A percentile compares a stretch with the other conserved stretches of the same genome.
phyloP scores from a whole-genome alignment of 2,113 vertebrate species.

The Amblyopsis rosae region DNA sequence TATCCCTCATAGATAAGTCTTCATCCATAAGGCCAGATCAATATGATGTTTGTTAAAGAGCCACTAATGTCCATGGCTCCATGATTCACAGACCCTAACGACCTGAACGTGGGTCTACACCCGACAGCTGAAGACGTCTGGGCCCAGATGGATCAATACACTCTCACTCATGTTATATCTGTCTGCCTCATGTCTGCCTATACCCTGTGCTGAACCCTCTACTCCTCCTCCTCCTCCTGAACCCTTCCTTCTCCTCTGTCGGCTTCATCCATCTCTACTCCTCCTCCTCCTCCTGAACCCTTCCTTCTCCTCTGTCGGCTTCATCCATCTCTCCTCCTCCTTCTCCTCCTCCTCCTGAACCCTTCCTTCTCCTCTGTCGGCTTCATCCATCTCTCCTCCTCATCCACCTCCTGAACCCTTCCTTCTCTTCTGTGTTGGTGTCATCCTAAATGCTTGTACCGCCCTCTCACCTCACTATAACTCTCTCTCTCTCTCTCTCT shows the following conservation, averaged over 20 bases:
- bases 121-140: slow-evolving; percentile 67
- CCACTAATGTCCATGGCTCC: slow-evolving; percentile 63
- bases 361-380: neutral
- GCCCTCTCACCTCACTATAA: neutral
- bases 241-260: slow-evolving; percentile 2
- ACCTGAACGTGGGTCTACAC: slow-evolving; percentile 56
- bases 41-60: slow-evolving; percentile 76
- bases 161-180: slow-evolving; percentile 34
- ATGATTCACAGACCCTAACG: slow-evolving; percentile 68
- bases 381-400: neutral
- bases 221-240: slow-evolving; percentile 40
- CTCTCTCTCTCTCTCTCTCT: neutral
- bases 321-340: no score
- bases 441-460: slow-evolving; percentile 10
- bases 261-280: neutral
- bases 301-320: slow-evolving; percentile 8
- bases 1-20: slow-evolving; percentile 57
- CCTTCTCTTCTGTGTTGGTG: slow-evolving; percentile 13
- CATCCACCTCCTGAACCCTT: neutral
- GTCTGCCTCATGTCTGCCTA: neutral
- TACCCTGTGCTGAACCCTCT: slow-evolving; percentile 17
- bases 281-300: neutral
- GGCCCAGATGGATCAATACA: slow-evolving; percentile 62
- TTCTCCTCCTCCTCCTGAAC: slow-evolving; percentile 40
- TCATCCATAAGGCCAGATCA: slow-evolving; percentile 60